Base-by-base conservation (phyloP, 2,113 vertebrate genomes). In the Chloebia gouldiae region DNA sequence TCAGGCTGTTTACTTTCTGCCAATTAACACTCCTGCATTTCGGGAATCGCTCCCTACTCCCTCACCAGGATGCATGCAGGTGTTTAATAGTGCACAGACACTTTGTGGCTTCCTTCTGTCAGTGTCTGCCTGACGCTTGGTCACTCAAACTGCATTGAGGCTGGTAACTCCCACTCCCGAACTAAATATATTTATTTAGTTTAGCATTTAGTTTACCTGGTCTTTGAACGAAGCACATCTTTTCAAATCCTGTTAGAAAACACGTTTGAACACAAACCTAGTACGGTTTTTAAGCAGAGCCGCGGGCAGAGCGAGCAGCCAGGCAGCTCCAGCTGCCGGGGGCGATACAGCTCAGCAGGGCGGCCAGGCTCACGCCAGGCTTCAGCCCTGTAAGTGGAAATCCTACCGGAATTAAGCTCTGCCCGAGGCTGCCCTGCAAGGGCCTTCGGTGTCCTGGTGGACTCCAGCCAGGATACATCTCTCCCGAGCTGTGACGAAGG, bases 31-130 rank as follows among this genome's bases (percentile, higher is more conserved):
- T 59, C 60, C 54, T 27, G 42, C 33, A 70, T 65, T 59, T 61
- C 1, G 0, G 54, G 27, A 77, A 65, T 31, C 6, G 13, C 71
- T 25, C 31, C 33, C 42, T 31, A 25, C 13, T 57, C 30, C 7
- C 33, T 65, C 42, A 15, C 28, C 30, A 44, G 56, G n/a, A 39
- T 1, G 11, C 12, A 33, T 0, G 9, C 7, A 31, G 39, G 47
- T 23, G 18, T 61, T 2, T 5, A 49, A 54, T 0, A 47, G 37
- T 0, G 1, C 33, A 39, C 65, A 22, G 25, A 12, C 3, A 23
- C 8, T 15, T 9, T n/a, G 27, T 37, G 57, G 24, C 25, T 68
- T 64, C 31, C 44, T 63, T 45, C 45, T 42, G 24, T 2, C 28
- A 9, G 15, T 28, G 5, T 15, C 23, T 20, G 6, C 5, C 4